These are phyloP conservation scores for Diadumene lineata DNA, from an alignment of 92 coral and sea anemone species.

Conservation along the genomic window DNA sequence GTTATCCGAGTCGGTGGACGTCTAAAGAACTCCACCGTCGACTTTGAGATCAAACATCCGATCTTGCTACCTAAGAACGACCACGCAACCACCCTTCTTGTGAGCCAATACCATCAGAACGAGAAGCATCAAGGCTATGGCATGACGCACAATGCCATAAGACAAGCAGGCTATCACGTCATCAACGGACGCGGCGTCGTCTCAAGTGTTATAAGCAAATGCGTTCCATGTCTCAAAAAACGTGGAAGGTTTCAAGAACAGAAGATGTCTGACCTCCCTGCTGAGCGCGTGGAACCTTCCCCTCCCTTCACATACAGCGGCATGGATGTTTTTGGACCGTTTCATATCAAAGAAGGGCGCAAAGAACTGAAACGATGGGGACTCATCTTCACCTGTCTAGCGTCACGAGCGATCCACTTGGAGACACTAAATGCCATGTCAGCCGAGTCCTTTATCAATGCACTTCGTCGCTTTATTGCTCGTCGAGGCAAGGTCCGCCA, in stretches of 20 bases:
- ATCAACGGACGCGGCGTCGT: constrained; percentile 36
- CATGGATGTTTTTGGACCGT: constrained; percentile 45
- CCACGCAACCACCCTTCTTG: constrained; percentile 29
- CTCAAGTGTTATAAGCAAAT: constrained; percentile 30
- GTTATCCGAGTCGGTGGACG: constrained; percentile 59
- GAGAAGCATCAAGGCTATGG: constrained; percentile 45
- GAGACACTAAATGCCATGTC: constrained; percentile 51
- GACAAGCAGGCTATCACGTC: constrained; percentile 29
- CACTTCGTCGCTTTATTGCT: constrained; percentile 44
- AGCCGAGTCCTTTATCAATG: constrained; percentile 55
- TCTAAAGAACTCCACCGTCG: constrained; percentile 19
- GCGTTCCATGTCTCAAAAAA: constrained; percentile 49
- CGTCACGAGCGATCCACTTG: constrained; percentile 41
- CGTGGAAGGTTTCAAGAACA: constrained; percentile 36
- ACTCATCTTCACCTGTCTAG: constrained; percentile 30
- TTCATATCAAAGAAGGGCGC: constrained; percentile 38
- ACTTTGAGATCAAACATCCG: constrained; percentile 42
- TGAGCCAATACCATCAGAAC: constrained; percentile 29
- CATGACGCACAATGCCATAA: constrained; percentile 35
- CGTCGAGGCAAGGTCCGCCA: constrained; percentile 51
- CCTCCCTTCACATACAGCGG: constrained; percentile 48
- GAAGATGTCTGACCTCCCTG: constrained; percentile 50
- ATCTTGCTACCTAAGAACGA: constrained; percentile 31
- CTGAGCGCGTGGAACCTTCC: constrained; percentile 39
- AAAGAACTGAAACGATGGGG: constrained; percentile 19